Evolutionary conservation across 1,140 invertebrate genomes (phyloP).

Genomic region (Platorchestia sp.): DNA sequence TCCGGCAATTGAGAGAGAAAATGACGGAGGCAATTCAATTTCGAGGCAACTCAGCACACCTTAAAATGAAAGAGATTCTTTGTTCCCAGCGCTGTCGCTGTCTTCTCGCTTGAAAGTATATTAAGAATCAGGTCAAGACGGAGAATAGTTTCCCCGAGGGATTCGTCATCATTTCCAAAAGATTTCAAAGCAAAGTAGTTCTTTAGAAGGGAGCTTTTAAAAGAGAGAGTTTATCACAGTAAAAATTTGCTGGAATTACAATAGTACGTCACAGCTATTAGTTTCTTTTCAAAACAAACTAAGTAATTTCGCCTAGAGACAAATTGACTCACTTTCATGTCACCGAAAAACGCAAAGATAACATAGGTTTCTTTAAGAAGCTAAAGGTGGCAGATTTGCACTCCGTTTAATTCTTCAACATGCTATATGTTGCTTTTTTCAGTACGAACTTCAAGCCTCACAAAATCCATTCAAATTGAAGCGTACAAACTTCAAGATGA

Average conservation of each 20-base stretch:
- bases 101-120: background rate
- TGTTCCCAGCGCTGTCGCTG: background rate
- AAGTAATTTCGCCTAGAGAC: background rate
- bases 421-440: background rate
- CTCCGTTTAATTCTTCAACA: background rate
- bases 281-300: background rate
- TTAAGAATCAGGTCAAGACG: background rate
- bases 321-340: background rate
- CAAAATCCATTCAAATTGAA: background rate
- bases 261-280: background rate
- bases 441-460: background rate
- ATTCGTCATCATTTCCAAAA: constrained; percentile 18
- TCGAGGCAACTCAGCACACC: constrained; percentile 27
- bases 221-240: background rate
- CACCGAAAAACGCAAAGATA: background rate
- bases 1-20: constrained; percentile 29
- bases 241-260: background rate
- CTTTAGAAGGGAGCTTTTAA: background rate
- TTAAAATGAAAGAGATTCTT: constrained; percentile 44
- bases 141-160: background rate
- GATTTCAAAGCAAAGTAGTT: background rate
- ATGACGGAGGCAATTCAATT: constrained; percentile 35
- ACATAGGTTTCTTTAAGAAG: background rate
- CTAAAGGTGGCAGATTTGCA: background rate
- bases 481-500: background rate